phyloP scores from a whole-genome alignment of 2,888 invertebrate genomes.

The Macaria notata region DNA sequence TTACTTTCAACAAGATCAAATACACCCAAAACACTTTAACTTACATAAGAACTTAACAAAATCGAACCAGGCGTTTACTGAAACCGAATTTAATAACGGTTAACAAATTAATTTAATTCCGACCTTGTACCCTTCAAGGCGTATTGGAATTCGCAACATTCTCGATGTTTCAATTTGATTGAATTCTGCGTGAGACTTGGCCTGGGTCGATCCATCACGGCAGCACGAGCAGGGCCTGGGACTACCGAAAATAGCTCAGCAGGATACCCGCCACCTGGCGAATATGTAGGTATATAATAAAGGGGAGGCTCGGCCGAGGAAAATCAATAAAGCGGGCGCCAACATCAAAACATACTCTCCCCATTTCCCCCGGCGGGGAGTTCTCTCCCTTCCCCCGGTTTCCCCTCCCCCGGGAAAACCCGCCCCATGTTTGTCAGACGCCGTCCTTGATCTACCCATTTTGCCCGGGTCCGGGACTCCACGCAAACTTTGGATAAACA shows the following conservation, averaged over 20 bases:
- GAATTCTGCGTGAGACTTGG: conserved; percentile 48
- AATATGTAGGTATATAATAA: conserved; percentile 69
- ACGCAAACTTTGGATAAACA: conserved; percentile 78
- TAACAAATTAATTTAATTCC: conserved; percentile 20
- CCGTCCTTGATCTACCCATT: conserved; percentile 80
- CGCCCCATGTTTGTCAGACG: conserved; percentile 80
- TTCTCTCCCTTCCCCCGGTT: conserved; percentile 46
- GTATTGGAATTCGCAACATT: conserved; percentile 25
- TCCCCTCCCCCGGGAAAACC: conserved; percentile 79
- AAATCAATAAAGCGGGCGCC: conserved; percentile 80
- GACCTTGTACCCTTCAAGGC: conserved; percentile 29
- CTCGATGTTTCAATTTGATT: conserved; percentile 30
- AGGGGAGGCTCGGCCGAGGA: conserved; percentile 62
- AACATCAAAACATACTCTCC: conserved; percentile 76
- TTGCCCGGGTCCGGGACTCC: conserved; percentile 48
- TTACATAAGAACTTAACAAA: conserved; percentile 2
- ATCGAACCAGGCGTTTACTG: conserved; percentile 6
- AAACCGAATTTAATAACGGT: conserved; percentile 6
- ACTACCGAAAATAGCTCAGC: conserved; percentile 74
- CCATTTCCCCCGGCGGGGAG: conserved; percentile 39
- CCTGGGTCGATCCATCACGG: conserved; percentile 64
- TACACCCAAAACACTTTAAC: conserved; percentile 4
- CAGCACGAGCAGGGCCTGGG: conserved; percentile 53
- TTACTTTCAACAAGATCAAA: conserved; percentile 23
- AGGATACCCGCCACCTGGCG: conserved; percentile 49